A percentile compares a stretch with the other conserved stretches of the same genome.
These are phyloP conservation scores for Urocynchramus pylzowi DNA, from an alignment of 2,113 vertebrate species.

Conservation along the genomic window DNA sequence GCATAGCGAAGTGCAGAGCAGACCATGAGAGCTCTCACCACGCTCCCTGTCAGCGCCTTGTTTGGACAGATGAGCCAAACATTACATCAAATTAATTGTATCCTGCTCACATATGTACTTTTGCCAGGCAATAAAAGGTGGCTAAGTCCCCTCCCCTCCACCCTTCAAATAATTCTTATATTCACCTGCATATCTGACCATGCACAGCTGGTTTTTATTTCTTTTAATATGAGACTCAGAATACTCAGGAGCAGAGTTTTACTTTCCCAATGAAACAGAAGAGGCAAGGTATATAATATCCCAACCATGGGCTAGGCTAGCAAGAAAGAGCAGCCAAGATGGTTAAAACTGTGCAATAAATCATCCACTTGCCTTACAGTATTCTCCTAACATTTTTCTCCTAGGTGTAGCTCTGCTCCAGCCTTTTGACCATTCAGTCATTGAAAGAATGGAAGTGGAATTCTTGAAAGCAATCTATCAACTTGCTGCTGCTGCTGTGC, in stretches of 20 bases:
- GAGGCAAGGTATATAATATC: not conserved
- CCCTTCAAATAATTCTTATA: not conserved
- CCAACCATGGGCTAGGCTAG: not conserved
- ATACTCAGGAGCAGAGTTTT: not conserved
- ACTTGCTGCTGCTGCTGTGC: not conserved
- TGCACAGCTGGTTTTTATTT: not conserved
- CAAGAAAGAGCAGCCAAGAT: not conserved
- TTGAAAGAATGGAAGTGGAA: not conserved
- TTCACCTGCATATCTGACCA: not conserved
- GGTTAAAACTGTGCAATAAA: not conserved
- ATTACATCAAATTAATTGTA: slow-evolving; percentile 13
- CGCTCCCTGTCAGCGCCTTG: not conserved
- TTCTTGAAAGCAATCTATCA: not conserved
- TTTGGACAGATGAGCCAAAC: not conserved
- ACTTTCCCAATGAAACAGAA: not conserved
- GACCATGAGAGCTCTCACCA: not conserved
- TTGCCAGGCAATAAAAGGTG: not conserved
- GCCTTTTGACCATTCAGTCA: not conserved
- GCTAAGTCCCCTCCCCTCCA: not conserved
- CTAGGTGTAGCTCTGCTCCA: not conserved
- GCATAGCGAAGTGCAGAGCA: not conserved
- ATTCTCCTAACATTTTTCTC: not conserved
- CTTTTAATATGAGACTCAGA: not conserved
- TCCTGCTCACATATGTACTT: not conserved
- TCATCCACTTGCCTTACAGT: not conserved